Percentiles rank a stretch among this genome's conserved stretches.
These are phyloP conservation scores for Smutsia temminckii DNA, from an alignment of 2,797 vertebrate species.

Conservation along the genomic window DNA sequence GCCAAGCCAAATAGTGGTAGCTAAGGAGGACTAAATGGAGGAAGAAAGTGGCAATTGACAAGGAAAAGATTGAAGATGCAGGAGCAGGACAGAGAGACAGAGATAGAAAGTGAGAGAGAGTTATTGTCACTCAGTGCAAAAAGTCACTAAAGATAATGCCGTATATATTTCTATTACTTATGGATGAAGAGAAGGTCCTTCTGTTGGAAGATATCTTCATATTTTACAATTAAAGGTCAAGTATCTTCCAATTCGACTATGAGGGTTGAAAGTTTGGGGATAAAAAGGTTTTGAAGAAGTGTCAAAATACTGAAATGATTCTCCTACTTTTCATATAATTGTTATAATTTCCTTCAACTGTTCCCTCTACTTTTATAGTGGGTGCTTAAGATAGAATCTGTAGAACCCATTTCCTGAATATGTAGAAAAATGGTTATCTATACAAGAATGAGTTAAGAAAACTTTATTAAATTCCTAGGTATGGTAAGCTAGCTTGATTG, in stretches of 20 bases:
- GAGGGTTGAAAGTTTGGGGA: not conserved
- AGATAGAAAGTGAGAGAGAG: not conserved
- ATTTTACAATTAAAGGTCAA: not conserved
- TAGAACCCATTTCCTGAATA: not conserved
- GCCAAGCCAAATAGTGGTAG: not conserved
- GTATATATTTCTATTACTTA: not conserved
- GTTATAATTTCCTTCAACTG: not conserved
- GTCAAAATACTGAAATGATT: not conserved
- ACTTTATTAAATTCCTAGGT: not conserved
- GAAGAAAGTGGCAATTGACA: not conserved
- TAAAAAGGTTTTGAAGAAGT: not conserved
- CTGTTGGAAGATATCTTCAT: not conserved
- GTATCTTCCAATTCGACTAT: not conserved
- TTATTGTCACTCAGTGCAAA: not conserved
- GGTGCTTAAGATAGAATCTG: not conserved
- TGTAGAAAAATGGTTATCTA: not conserved
- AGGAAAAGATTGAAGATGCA: not conserved
- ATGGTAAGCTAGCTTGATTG: not conserved
- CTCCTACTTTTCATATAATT: not conserved
- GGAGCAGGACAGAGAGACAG: not conserved
- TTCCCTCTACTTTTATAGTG: not conserved
- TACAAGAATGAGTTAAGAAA: constrained; percentile 19
- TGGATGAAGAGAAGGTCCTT: not conserved
- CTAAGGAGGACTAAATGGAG: not conserved
- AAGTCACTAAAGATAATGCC: not conserved